A percentile compares a stretch with the other conserved stretches of the same genome.
These are phyloP conservation scores for Andrena camellia DNA, from an alignment of 2,888 invertebrate genomes.

Conservation along the genomic window DNA sequence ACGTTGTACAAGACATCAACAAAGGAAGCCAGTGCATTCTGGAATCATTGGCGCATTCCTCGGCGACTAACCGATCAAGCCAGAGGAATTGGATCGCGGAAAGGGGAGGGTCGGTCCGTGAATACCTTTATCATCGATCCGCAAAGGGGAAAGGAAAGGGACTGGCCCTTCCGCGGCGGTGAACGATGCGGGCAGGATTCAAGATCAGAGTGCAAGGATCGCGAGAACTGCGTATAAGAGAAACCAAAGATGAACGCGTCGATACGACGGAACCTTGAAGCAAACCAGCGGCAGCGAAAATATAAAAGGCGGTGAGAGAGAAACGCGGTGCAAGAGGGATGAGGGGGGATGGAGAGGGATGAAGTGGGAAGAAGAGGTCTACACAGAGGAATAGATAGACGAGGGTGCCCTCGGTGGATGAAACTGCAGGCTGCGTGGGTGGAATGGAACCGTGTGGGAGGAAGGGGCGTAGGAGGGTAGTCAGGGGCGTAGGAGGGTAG, in stretches of 20 bases:
- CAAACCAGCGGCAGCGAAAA: conserved; percentile 37
- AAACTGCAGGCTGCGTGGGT: conserved; percentile 58
- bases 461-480: background rate
- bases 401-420: conserved; percentile 39
- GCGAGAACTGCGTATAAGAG: background rate
- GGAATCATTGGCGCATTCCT: background rate
- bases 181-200: too few species aligned
- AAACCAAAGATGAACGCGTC: conserved; percentile 25
- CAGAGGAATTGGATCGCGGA: background rate
- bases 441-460: conserved; percentile 39
- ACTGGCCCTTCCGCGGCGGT: too few species aligned
- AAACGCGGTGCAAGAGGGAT: background rate
- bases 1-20: conserved; percentile 30
- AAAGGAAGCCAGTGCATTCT: background rate
- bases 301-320: conserved; percentile 23
- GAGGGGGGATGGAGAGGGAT: background rate
- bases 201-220: conserved; percentile 10
- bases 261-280: conserved; percentile 55
- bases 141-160: background rate
- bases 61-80: background rate
- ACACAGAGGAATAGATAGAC: conserved; percentile 8
- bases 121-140: background rate
- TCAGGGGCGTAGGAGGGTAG: conserved; percentile 56
- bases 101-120: too few species aligned
- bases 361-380: background rate